Evolutionary conservation across 1,140 invertebrate genomes (phyloP), one percentile per base, ranked within the genome.

Genomic region (Drosophila sp.): DNA sequence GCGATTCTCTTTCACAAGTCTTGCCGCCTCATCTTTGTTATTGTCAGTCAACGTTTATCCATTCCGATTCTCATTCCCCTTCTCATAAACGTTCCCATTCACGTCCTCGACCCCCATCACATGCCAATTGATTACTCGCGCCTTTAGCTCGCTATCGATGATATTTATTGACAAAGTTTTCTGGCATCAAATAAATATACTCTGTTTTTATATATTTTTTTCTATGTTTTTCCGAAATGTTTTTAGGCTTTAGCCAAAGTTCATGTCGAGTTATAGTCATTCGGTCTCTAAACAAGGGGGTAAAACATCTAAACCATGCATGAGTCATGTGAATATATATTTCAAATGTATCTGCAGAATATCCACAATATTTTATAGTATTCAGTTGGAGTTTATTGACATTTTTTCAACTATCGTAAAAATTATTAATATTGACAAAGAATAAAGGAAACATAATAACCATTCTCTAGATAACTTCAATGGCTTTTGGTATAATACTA

Each of bases 81-180:
- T 43, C 53, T 21, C 4, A 2, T 21, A 21, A 2, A 2, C 27
- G 27, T 7, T 29, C 27, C 18, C 46, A 14, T 43, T 43, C 53
- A 4, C 36, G 32, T 27, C 11, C 46, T 36, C 27, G 27, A 29
- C 50, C 9, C 29, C 18, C 36, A 36, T 13, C 46, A 48, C 38
- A 45, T 57, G 48, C 38, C 63, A 64, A 66, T 67, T 64, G 74
- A 67, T 75, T 75, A 54, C 53, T 70, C 57, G 66, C 59, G 67
- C 59, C 67, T 67, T 51, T 50, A 61, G 67, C 61, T 54, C 63
- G 38, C 59, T 70, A 82, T 73, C 65, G 69, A 83, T 69, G 76
- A 75, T 78, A 80, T 74, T 80, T 89, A 84, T 83, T 78, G 77
- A 80, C 67, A 84, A 89, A 89, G 62, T 38, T 84, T 78, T 61